phyloP scores from a whole-genome alignment of 2,888 invertebrate species.

The Rutpela maculata region DNA sequence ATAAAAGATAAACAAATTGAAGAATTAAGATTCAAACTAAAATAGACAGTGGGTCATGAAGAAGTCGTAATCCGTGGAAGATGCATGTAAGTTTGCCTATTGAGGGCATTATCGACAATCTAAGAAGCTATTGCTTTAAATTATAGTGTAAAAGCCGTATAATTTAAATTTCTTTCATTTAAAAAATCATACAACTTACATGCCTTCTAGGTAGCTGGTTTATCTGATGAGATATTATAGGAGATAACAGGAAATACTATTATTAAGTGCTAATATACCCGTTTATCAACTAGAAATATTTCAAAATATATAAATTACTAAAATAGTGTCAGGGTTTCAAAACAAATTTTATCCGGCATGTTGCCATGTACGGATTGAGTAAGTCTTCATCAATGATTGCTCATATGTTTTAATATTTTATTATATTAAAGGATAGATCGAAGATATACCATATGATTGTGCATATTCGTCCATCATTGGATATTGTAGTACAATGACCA shows the following conservation, averaged over 20 bases:
- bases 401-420: slow-evolving; percentile 20
- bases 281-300: slow-evolving; percentile 30
- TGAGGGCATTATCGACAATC: not conserved
- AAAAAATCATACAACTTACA: slow-evolving; percentile 27
- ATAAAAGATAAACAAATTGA: too few species aligned
- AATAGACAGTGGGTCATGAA: too few species aligned
- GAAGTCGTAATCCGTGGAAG: too few species aligned
- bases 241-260: slow-evolving; percentile 30
- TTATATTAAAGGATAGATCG: slow-evolving; percentile 20
- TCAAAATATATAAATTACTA: slow-evolving; percentile 33
- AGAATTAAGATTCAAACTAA: too few species aligned
- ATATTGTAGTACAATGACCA: too few species aligned
- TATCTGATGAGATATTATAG: slow-evolving; percentile 39
- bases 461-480: not conserved
- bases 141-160: slow-evolving; percentile 36
- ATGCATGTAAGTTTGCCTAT: not conserved
- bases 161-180: slow-evolving; percentile 41
- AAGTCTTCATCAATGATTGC: slow-evolving; percentile 5
- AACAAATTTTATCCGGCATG: slow-evolving; percentile 15
- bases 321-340: slow-evolving; percentile 41
- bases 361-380: slow-evolving; percentile 2
- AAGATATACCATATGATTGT: not conserved
- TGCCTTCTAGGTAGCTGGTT: slow-evolving; percentile 34
- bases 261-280: slow-evolving; percentile 39
- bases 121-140: slow-evolving; percentile 33